Conservation (phyloP, 2,797 vertebrate species). For the Microcaecilia unicolor region DNA sequence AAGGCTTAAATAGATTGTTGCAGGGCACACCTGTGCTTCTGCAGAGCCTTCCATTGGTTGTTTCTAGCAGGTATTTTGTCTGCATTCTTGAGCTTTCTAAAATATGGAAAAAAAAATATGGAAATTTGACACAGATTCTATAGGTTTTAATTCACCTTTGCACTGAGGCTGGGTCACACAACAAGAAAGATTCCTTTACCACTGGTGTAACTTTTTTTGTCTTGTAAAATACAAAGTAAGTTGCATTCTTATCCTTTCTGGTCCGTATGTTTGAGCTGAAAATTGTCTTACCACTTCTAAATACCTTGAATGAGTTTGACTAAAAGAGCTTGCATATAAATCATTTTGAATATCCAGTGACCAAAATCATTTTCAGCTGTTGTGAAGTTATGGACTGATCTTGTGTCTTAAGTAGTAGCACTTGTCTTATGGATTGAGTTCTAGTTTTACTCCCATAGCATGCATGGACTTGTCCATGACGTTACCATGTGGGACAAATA, state of each 20-base stretch:
- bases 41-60: constrained; percentile 9
- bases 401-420: neutral
- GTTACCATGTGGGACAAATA: too few species aligned
- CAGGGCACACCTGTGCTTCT: constrained; percentile 18
- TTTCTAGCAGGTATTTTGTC: constrained; percentile 30
- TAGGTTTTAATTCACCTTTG: constrained; percentile 26
- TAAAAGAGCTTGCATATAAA: constrained; percentile 11
- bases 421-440: too few species aligned
- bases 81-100: constrained; percentile 19
- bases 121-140: constrained; percentile 17
- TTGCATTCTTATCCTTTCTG: neutral
- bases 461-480: too few species aligned
- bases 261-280: constrained; percentile 21
- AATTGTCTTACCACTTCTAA: constrained; percentile 29
- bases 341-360: constrained; percentile 11
- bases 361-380: constrained; percentile 32
- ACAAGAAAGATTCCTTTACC: constrained; percentile 7
- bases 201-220: neutral
- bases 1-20: constrained; percentile 24
- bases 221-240: constrained; percentile 18
- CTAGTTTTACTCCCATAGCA: too few species aligned
- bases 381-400: constrained; percentile 29
- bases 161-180: constrained; percentile 8
- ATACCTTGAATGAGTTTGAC: constrained; percentile 14
- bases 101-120: constrained; percentile 5